Evolutionary conservation across 2,888 invertebrate species (phyloP), one percentile per base, ranked within the genome.

Genomic region (Nomada hirtipes): DNA sequence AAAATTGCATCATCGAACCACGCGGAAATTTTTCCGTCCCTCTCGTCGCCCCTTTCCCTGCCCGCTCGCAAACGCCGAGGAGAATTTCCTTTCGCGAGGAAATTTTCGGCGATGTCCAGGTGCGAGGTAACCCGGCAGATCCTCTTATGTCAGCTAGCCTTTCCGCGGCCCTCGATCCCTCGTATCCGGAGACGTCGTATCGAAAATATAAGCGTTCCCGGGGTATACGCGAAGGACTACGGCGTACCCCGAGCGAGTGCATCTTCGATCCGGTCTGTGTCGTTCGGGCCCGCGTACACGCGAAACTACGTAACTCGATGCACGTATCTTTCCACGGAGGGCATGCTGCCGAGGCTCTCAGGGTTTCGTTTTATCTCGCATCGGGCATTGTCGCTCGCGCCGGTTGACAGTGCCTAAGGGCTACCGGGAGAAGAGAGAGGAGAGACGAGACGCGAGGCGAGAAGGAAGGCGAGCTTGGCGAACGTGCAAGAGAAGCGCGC

Each of bases 331-430:
- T 85, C 79, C 75, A 67, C 73, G 69, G 75, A 65, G 82, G 76
- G 52, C 68, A 36, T n/a, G 72, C 52, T 59, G 74, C 53, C 68
- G 79, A 86, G 86, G 88, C 80, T 79, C 84, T 87, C 83, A 82
- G 86, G 88, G 82, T 82, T 72, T 85, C 85, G 87, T 81, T 92
- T 88, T 93, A 93, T 93, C 93, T 93, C 88, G 89, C 90, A 93
- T 93, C 93, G 90, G 89, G 93, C 91, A 93, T 93, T 93, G 93
- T 93, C 92, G 92, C 92, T 93, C 92, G 93, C 92, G 85, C 91
- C 91, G 91, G 88, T 89, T 92, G 93, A 92, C 93, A 92, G 92
- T 89, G 88, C 88, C 85, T 85, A 80, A 82, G 87, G 83, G 76
- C 79, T 86, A 89, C 69, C 78, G 85, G 20, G 59, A 29, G 77